These are phyloP conservation scores for Ochropleura leucogaster DNA, from an alignment of 2,888 invertebrate species.

Conservation along the genomic window DNA sequence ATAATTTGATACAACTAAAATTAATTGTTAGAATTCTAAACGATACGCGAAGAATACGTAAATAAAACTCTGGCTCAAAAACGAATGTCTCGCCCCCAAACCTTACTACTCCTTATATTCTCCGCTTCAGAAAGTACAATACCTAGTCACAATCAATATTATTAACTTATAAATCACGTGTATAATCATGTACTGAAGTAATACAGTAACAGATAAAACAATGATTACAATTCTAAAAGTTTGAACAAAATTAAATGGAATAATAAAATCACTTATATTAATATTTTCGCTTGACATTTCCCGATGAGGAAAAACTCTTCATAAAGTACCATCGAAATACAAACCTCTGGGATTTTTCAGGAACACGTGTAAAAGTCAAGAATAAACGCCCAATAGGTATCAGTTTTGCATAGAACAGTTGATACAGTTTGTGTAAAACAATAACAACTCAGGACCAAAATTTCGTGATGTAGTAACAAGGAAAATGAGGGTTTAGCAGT, in stretches of 20 bases:
- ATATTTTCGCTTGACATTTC: conserved; percentile 7
- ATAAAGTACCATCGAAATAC: background rate
- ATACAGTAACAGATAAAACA: background rate
- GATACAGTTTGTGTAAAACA: too few relatives aligned
- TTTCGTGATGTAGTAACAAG: background rate
- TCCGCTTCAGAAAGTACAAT: background rate
- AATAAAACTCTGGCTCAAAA: conserved; percentile 6
- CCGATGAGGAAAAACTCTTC: background rate
- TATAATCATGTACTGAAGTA: background rate
- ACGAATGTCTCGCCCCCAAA: background rate
- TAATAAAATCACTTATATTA: conserved; percentile 7
- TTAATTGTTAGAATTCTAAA: background rate
- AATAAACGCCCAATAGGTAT: background rate
- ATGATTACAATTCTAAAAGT: background rate
- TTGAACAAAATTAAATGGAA: background rate
- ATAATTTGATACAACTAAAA: background rate
- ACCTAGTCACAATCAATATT: background rate
- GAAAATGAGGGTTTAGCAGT: background rate
- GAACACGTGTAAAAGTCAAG: conserved; percentile 4
- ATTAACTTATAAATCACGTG: background rate
- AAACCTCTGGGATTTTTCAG: conserved; percentile 5
- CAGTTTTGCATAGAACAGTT: too few relatives aligned
- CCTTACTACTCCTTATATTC: background rate
- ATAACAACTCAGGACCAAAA: background rate
- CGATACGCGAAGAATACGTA: background rate